Evolutionary conservation across 2,888 invertebrate genomes (phyloP), one percentile per base, ranked within the genome.

Genomic region (Petrolisthes manimaculis): DNA sequence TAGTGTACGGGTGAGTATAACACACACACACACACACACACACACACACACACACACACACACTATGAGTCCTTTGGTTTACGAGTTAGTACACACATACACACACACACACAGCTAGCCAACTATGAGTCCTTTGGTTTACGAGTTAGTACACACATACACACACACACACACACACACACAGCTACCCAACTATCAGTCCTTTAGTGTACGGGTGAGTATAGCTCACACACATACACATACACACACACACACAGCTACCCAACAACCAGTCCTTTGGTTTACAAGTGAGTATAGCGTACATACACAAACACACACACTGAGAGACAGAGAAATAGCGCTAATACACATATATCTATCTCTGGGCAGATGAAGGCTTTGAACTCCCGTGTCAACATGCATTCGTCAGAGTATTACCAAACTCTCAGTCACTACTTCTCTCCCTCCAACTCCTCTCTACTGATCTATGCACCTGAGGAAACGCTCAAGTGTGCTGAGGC

Each of bases 1-100:
- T 21, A 67, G 84, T 55, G 51, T 85, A 8, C 51, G 51, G 53
- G 84, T 85, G 12, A 85, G 84, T 85, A 14, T n/a, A 37, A 2
- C 37, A 37, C 37, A 37, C 37, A 37, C n/a, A n/a, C n/a, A n/a
- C n/a, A n/a, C n/a, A n/a, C n/a, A n/a, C n/a, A n/a, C n/a, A n/a
- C n/a, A n/a, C n/a, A n/a, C n/a, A n/a, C n/a, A n/a, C n/a, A n/a
- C n/a, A n/a, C n/a, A n/a, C n/a, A n/a, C n/a, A n/a, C n/a, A n/a
- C n/a, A n/a, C n/a, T n/a, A n/a, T n/a, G n/a, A n/a, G n/a, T n/a
- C n/a, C n/a, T n/a, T n/a, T n/a, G n/a, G n/a, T n/a, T n/a, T n/a
- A n/a, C n/a, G n/a, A n/a, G n/a, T n/a, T n/a, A n/a, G n/a, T n/a
- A n/a, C n/a, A n/a, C n/a, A n/a, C n/a, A n/a, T n/a, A n/a, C n/a